Evolutionary conservation across 2,113 vertebrate species (phyloP).

Genomic region (human): DNA sequence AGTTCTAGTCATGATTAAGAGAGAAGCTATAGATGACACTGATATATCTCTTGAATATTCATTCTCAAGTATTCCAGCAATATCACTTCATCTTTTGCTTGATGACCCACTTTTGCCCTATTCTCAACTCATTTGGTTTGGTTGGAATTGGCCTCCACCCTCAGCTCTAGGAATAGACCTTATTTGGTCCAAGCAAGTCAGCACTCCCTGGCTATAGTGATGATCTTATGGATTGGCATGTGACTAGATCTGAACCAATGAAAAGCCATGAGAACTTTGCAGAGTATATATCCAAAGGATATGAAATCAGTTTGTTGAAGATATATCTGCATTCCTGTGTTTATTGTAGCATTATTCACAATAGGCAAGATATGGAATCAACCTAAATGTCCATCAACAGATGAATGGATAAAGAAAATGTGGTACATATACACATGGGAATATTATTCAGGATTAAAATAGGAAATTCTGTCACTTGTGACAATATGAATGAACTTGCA

Average conservation of each 20-base stretch:
- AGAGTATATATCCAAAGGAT: neutral
- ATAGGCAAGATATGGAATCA: neutral
- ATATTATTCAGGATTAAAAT: neutral
- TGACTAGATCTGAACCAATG: neutral
- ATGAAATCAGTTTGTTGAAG: neutral
- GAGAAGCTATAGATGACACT: neutral
- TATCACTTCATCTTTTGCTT: neutral
- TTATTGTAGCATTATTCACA: neutral
- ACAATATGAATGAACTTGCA: neutral
- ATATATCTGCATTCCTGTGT: neutral
- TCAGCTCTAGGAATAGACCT: neutral
- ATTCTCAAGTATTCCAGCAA: neutral
- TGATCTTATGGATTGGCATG: neutral
- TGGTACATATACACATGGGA: neutral
- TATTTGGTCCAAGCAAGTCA: neutral
- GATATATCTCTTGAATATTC: neutral
- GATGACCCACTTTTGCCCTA: conserved; percentile 4
- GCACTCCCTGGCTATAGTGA: neutral
- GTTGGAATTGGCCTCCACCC: neutral
- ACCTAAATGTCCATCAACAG: neutral
- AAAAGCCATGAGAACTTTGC: neutral
- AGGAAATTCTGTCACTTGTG: neutral
- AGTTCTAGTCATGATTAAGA: neutral
- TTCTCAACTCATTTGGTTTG: neutral
- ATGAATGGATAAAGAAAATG: neutral